These are phyloP conservation scores for Nipponacmea schrenckii DNA, from an alignment of 2,888 invertebrate genomes.

Conservation along the genomic window DNA sequence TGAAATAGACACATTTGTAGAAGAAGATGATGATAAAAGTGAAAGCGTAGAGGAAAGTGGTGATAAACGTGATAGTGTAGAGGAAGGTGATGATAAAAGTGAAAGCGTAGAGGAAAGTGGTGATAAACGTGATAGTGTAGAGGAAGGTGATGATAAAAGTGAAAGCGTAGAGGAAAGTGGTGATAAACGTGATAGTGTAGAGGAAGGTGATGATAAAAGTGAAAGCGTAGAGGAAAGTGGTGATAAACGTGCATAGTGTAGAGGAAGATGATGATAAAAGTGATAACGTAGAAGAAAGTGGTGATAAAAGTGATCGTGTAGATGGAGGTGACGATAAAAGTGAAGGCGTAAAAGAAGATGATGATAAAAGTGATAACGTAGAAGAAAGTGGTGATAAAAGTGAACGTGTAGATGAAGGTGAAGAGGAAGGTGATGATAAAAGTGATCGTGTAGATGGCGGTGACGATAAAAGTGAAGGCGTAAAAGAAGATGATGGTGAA, in stretches of 20 bases:
- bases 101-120: neutral
- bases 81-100: neutral
- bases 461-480: no score
- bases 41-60: neutral
- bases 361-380: no score
- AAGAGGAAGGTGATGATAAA: no score
- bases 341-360: neutral
- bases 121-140: neutral
- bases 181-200: neutral
- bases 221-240: neutral
- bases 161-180: neutral
- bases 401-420: no score
- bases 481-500: neutral
- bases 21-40: neutral
- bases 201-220: neutral
- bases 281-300: neutral
- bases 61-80: neutral
- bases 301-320: neutral
- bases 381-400: no score
- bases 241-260: neutral
- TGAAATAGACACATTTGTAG: neutral
- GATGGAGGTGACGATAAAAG: neutral
- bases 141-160: neutral
- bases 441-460: no score
- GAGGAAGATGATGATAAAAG: neutral